These are phyloP conservation scores for Sterrhoptilus dennistouni DNA, from an alignment of 2,113 vertebrate species.

Conservation along the genomic window DNA sequence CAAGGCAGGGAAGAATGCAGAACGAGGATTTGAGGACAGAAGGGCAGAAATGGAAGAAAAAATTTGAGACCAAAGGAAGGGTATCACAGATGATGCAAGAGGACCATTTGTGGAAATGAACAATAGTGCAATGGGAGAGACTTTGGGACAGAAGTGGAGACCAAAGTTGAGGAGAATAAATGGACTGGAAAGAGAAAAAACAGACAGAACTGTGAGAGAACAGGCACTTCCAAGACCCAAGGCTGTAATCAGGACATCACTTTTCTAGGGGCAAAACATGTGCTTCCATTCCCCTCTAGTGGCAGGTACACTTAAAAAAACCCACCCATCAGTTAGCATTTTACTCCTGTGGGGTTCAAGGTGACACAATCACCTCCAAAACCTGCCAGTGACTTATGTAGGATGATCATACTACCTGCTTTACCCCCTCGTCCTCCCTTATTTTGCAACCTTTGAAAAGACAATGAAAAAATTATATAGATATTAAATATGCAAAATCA, in stretches of 20 bases:
- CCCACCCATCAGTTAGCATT: not conserved
- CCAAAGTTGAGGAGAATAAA: not conserved
- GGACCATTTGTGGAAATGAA: not conserved
- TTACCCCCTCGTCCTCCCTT: not conserved
- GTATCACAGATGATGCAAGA: not conserved
- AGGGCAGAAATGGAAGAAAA: not conserved
- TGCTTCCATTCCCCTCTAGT: slow-evolving; percentile 60
- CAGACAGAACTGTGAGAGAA: not conserved
- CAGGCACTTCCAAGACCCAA: not conserved
- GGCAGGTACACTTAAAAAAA: slow-evolving; percentile 8
- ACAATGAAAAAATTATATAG: not conserved
- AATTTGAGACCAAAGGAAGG: not conserved
- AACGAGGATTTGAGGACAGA: not conserved
- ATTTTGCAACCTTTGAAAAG: not conserved
- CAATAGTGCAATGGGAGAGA: not conserved
- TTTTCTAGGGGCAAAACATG: not conserved
- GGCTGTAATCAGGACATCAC: not conserved
- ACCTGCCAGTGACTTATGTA: not conserved
- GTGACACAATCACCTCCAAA: not conserved
- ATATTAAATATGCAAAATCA: not conserved
- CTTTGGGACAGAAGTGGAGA: not conserved
- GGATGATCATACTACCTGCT: not conserved
- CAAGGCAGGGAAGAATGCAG: not conserved
- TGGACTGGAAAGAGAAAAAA: not conserved
- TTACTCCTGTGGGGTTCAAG: not conserved